Conservation (phyloP, 2,888 invertebrate genomes). For the Masnerella sp. region DNA sequence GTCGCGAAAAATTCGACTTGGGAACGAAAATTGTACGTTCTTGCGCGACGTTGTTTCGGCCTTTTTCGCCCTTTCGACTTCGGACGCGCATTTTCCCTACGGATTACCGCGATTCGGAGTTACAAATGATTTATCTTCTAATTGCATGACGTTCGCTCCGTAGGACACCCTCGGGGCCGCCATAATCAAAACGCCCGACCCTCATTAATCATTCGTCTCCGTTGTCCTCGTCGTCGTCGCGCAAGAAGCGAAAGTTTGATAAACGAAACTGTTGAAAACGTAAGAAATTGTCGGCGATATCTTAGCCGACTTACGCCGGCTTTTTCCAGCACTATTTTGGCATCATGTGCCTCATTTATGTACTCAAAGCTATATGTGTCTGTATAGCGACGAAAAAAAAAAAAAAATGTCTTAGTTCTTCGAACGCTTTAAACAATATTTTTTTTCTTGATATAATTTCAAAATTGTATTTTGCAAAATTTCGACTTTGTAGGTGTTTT, state of each 20-base stretch:
- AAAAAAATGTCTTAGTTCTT: too few species aligned
- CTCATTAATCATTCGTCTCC: conserved; percentile 72
- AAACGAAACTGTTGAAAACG: conserved; percentile 48
- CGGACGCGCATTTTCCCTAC: conserved; percentile 55
- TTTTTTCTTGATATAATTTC: too few species aligned
- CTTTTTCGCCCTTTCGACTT: conserved; percentile 55
- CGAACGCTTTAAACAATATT: too few species aligned
- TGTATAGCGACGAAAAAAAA: too few species aligned
- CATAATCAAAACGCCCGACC: conserved; percentile 73
- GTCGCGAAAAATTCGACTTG: conserved; percentile 1
- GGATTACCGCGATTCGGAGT: conserved; percentile 70
- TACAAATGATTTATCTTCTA: conserved; percentile 76
- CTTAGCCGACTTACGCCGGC: conserved; percentile 13
- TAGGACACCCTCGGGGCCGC: conserved; percentile 65
- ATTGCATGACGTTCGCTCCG: conserved; percentile 72
- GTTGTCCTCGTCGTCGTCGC: conserved; percentile 57
- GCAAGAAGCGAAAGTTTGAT: conserved; percentile 42
- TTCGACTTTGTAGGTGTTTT: too few species aligned
- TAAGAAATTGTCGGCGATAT: conserved; percentile 40
- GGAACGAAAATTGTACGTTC: conserved; percentile 38
- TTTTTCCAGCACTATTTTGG: too few species aligned
- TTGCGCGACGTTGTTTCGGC: conserved; percentile 45
- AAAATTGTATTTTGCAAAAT: too few species aligned
- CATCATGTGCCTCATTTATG: neutral
- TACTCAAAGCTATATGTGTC: too few species aligned